phyloP scores from a whole-genome alignment of 1,140 invertebrate genomes.

The Ceratina japonica region DNA sequence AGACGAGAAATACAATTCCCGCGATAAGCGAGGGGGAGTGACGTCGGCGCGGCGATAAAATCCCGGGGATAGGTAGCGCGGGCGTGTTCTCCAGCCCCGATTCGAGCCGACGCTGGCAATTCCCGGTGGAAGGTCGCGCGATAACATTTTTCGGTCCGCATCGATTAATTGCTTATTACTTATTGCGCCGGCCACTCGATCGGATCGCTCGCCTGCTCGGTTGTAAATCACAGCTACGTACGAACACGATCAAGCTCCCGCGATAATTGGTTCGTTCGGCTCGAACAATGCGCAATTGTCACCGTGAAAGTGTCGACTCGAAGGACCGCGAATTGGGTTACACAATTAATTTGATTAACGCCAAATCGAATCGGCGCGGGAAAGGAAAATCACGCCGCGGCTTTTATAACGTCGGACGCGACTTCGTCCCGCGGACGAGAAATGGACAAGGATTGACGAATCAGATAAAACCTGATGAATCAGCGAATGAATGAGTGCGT shows the following conservation, averaged over 20 bases:
- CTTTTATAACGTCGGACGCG: no score
- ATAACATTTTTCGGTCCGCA: conserved; percentile 3
- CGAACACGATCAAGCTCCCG: neutral
- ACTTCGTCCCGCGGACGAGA: no score
- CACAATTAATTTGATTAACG: neutral
- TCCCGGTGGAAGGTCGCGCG: conserved; percentile 23
- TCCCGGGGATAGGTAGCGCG: neutral
- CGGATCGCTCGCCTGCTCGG: neutral
- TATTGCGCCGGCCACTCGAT: no score
- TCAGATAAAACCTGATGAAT: no score
- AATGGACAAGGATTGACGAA: no score
- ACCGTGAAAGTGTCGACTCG: neutral
- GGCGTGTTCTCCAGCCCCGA: neutral
- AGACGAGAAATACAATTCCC: conserved; percentile 1
- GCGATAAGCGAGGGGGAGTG: conserved; percentile 46
- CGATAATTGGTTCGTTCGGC: neutral
- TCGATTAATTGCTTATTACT: conserved; percentile 24
- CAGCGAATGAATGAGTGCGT: no score
- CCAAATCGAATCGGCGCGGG: no score
- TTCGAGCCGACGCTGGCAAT: neutral
- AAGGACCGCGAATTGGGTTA: neutral
- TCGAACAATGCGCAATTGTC: neutral
- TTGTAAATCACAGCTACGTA: conserved; percentile 12
- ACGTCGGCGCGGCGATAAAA: conserved; percentile 40
- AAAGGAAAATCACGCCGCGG: no score